A percentile compares a stretch with the other conserved stretches of the same genome.
These are phyloP conservation scores for Pogonophryne albipinna DNA, from an alignment of 2,797 vertebrate species.

Conservation along the genomic window DNA sequence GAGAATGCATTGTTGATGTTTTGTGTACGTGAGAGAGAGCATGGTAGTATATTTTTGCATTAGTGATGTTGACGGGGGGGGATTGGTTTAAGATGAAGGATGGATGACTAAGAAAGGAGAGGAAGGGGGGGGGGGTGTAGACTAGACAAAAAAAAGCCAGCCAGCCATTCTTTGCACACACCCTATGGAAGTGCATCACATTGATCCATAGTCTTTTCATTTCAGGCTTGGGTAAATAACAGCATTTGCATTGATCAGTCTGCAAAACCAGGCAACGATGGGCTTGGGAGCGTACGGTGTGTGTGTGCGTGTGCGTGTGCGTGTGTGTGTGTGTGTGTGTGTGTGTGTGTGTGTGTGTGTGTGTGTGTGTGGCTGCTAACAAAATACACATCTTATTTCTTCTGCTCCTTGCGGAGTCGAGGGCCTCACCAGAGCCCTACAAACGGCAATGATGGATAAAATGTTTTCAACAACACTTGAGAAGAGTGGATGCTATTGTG, in stretches of 20 bases:
- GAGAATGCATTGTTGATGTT: conserved; percentile 50
- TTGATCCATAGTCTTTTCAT: conserved; percentile 88
- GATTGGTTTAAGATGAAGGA: conserved; percentile 56
- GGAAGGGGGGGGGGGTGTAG: conserved; percentile 10
- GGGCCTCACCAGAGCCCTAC: conserved; percentile 76
- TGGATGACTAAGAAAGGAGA: conserved; percentile 33
- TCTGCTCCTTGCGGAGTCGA: conserved; percentile 70
- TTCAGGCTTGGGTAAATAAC: conserved; percentile 90
- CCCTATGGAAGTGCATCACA: conserved; percentile 85
- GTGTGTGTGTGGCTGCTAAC: conserved; percentile 47
- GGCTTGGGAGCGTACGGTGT: conserved; percentile 49
- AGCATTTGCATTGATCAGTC: conserved; percentile 89
- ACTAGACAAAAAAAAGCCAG: conserved; percentile 64
- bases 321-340: conserved; percentile 11
- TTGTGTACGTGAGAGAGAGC: conserved; percentile 58
- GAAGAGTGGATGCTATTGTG: conserved; percentile 82
- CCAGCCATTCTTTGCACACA: conserved; percentile 76
- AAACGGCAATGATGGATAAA: conserved; percentile 80
- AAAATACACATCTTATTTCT: conserved; percentile 75
- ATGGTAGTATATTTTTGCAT: conserved; percentile 64
- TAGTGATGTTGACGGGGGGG: conserved; percentile 43
- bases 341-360: conserved; percentile 15
- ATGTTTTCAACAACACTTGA: conserved; percentile 81
- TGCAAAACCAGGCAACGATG: conserved; percentile 79
- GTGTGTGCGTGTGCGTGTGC: not conserved